Evolutionary conservation across 64 coral and sea anemone genomes (phyloP).

Genomic region (Stichodactyla helianthus): DNA sequence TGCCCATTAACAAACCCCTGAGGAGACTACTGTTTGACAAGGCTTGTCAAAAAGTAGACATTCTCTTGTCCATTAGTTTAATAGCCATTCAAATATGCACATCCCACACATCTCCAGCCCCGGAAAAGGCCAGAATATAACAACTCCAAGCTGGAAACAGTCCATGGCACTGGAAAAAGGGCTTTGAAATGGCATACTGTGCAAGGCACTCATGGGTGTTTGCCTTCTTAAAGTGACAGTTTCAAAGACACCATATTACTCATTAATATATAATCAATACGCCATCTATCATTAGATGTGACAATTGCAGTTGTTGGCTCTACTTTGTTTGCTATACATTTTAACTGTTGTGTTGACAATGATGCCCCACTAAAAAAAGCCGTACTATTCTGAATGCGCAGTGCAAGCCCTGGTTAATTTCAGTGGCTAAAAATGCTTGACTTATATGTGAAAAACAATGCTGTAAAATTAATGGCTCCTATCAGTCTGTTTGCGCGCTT

Average conservation of each 20-base stretch:
- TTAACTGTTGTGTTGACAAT: neutral
- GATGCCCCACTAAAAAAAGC: neutral
- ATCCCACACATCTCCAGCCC: conserved; percentile 1
- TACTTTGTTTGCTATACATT: neutral
- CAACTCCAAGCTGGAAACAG: neutral
- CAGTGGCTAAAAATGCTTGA: neutral
- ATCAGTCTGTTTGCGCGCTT: conserved; percentile 9
- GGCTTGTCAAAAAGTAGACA: neutral
- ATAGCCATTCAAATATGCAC: neutral
- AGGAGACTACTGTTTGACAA: neutral
- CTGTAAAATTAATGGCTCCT: neutral
- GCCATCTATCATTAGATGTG: neutral
- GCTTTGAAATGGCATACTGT: neutral
- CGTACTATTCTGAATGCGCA: neutral
- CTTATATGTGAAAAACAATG: neutral
- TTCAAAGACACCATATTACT: neutral
- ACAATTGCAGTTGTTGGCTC: neutral
- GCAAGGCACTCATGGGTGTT: neutral
- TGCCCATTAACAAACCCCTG: neutral
- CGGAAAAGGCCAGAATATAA: neutral
- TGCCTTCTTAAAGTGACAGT: conserved; percentile 5
- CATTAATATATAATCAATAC: conserved; percentile 30
- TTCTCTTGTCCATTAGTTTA: neutral
- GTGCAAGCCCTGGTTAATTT: neutral
- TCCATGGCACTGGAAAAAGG: neutral